phyloP scores from a whole-genome alignment of 2,113 vertebrate species.

The Clupea harengus region DNA sequence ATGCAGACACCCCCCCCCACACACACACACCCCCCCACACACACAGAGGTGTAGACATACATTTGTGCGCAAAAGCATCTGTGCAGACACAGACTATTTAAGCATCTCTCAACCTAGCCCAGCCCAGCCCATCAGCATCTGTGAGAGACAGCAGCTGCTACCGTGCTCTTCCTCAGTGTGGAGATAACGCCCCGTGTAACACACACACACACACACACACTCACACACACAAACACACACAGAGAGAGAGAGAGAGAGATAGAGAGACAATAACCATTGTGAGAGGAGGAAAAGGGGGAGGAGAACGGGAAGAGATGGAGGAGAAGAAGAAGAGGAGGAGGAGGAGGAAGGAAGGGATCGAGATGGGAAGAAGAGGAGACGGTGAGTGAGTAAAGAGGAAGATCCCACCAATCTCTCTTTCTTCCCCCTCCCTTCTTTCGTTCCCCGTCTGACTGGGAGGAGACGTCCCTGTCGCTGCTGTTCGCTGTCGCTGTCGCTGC shows the following conservation, averaged over 20 bases:
- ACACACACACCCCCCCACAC: not conserved
- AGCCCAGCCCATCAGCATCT: not conserved
- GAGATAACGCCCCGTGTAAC: no score
- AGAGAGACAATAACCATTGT: not conserved
- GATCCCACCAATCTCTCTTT: not conserved
- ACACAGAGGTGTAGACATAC: not conserved
- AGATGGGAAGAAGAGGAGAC: slow-evolving; percentile 37
- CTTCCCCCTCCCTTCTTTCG: not conserved
- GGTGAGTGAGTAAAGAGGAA: not conserved
- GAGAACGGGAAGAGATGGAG: slow-evolving; percentile 32
- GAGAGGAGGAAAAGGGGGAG: not conserved
- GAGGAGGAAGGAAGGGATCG: slow-evolving; percentile 33
- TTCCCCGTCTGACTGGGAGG: not conserved
- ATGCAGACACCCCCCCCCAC: not conserved
- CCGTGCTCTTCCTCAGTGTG: not conserved
- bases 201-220: not conserved
- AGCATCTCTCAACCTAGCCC: not conserved
- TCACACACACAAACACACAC: no score
- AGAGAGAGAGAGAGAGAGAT: not conserved
- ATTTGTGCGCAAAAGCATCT: not conserved
- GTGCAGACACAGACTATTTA: not conserved
- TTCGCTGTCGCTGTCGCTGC: not conserved
- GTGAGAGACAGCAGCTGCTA: not conserved
- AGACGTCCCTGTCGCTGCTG: not conserved
- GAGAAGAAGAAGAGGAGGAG: slow-evolving; percentile 40